phyloP scores from a whole-genome alignment of 2,113 vertebrate genomes.

The Vidua chalybeata region DNA sequence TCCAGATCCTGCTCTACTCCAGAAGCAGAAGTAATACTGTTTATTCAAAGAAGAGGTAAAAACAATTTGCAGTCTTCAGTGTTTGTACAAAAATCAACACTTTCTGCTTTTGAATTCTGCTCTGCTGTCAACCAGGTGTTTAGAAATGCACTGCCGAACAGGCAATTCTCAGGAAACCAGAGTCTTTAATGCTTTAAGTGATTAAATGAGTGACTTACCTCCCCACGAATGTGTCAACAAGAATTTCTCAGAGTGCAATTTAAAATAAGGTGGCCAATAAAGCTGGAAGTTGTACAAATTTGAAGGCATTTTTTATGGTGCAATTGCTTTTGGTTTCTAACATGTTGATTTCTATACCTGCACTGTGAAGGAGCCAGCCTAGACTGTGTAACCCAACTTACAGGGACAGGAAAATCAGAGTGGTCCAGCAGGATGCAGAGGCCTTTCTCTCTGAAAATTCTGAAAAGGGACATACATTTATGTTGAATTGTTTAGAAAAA shows the following conservation, averaged over 20 bases:
- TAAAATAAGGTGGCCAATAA: neutral
- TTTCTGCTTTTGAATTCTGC: neutral
- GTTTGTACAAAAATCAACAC: neutral
- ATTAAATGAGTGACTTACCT: neutral
- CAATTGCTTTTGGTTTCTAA: neutral
- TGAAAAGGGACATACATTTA: neutral
- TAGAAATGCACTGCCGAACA: neutral
- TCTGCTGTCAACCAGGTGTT: neutral
- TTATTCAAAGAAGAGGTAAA: neutral
- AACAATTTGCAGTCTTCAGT: neutral
- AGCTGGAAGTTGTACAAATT: neutral
- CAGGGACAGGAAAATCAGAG: fast-evolving
- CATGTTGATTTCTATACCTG: fast-evolving
- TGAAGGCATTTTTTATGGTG: neutral
- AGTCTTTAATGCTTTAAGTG: neutral
- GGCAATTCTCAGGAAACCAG: neutral
- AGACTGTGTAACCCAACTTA: neutral
- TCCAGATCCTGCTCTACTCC: neutral
- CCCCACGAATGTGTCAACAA: neutral
- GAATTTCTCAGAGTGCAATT: neutral
- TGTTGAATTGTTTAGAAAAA: neutral
- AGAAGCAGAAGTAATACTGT: neutral
- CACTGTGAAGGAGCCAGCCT: neutral
- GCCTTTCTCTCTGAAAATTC: neutral
- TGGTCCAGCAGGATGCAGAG: neutral